Base-by-base conservation (phyloP, 1,140 invertebrate genomes). In the Scaptomyza hsui region DNA sequence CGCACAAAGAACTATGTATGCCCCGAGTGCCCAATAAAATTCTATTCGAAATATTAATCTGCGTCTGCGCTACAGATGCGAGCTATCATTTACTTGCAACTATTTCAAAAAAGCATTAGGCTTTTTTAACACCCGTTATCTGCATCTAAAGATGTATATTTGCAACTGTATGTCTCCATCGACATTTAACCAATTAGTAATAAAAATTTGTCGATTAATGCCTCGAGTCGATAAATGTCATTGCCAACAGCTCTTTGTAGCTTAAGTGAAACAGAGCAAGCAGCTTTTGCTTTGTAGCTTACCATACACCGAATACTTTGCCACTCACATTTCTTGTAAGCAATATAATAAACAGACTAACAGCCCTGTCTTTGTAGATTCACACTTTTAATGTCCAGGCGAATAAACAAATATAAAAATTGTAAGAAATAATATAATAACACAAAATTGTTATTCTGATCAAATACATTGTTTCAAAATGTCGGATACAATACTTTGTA, bases 41-140 rank as follows among this genome's bases (percentile, higher is more conserved):
- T 86, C 32, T 85, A 85, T 81, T 64, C 64, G 77, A 29, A 85
- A 85, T 29, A 85, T 85, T 3, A 81, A 85, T 32, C 56, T 85
- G 4, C 77, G 81, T 1, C 67, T 88, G 5, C 48, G 65, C 1
- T 82, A 85, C n/a, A 64, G 53, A 5, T 81, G 77, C 1, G 81
- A 85, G n/a, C 15, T 64, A 2, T 82, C 81, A 1, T 85, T 68
- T 35, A 10, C 32, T 5, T 85, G 81, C 29, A 62, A 75, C 1
- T 74, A 53, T 45, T 85, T 81, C 18, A 15, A 32, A 0, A 63
- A 86, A 29, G 67, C 69, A 0, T 85, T 81, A 19, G 18, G 47
- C 9, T 67, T 53, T 9, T 69, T 77, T 16, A 72, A 68, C 12
- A 47, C 59, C 0, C 69, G 81, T n/a, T 83, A 81, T 19, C 52